These are phyloP conservation scores for Scelioninae gen. 1 DNA, from an alignment of 2,888 invertebrate genomes.

Conservation along the genomic window DNA sequence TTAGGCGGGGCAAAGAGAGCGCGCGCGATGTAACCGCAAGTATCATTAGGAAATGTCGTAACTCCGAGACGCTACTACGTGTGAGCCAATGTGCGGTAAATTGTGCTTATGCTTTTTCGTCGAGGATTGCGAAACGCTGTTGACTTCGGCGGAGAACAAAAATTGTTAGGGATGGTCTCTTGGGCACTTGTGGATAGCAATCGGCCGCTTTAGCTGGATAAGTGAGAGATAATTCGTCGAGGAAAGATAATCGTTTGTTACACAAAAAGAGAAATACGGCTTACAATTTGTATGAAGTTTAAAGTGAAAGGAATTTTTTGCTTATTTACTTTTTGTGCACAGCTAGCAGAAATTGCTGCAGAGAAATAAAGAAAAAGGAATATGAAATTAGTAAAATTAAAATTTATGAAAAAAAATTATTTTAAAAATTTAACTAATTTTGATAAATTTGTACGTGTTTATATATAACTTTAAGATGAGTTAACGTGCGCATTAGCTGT, in stretches of 20 bases:
- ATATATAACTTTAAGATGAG: too few relatives aligned
- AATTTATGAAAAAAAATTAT: neutral
- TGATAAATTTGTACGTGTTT: too few relatives aligned
- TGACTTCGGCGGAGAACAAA: slow-evolving; percentile 5
- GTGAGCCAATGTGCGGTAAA: slow-evolving; percentile 52
- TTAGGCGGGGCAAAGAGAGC: slow-evolving; percentile 52
- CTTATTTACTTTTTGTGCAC: neutral
- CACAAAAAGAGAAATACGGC: neutral
- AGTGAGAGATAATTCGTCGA: slow-evolving; percentile 8
- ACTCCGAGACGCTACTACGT: slow-evolving; percentile 44
- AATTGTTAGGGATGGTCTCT: slow-evolving; percentile 3
- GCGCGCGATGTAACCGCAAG: slow-evolving; percentile 61
- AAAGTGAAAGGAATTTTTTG: neutral
- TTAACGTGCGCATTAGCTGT: too few relatives aligned
- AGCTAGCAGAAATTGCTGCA: neutral
- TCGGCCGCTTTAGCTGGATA: slow-evolving; percentile 19
- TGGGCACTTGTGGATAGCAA: neutral
- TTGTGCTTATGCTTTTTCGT: slow-evolving; percentile 26
- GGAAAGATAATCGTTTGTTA: slow-evolving; percentile 1
- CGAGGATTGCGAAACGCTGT: slow-evolving; percentile 20
- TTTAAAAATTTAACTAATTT: too few relatives aligned
- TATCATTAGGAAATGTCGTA: slow-evolving; percentile 69
- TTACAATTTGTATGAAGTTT: neutral
- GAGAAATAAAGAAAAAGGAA: neutral
- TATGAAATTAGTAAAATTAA: neutral